Base-by-base conservation (phyloP, 37 sponge, comb jelly and placozoan species). In the Agelas oroides region DNA sequence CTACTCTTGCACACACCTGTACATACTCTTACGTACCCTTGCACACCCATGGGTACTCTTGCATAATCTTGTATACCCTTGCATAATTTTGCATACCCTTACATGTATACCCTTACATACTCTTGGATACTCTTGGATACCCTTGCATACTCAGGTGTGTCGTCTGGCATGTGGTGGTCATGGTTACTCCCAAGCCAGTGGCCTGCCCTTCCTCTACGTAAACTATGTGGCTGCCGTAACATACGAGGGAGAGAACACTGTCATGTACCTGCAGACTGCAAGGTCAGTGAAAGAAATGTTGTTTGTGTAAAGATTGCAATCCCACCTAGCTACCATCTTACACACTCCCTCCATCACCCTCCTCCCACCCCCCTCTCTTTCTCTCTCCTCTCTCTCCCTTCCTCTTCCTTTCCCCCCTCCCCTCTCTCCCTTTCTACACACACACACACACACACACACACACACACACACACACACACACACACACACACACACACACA, bases 191-290 rank as follows among this genome's bases (percentile, higher is more conserved):
- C 70, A 56, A 5, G 84, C 96, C 73, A 90, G 96, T 85, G 97
- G 97, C 36, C 35, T 97, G 17, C 97, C 95, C 19, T 56, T 62
- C 64, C 31, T 95, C 28, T 97, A 93, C 53, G 80, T 73, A 0
- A 79, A 90, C 69, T 70, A 56, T 71, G 65, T 72, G 11, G 70
- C 91, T 14, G 65, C 89, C 12, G 65, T 69, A 59, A 97, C 97
- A 0, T 92, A 93, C 46, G 97, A 97, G 69, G 97, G 97, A 81
- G 97, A 92, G 32, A 95, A 95, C 82, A 95, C 94, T 18, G 93
- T 97, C 16, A 54, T 97, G 79, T 93, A 75, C 62, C 93, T 97
- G 0, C 97, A 97, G 81, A 86, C 97, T 31, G 96, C 96, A 25
- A 86, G 97, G 91, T 94, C 53, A 61, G 62, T 8, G 62, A 23